Base-by-base conservation (phyloP, 2,888 invertebrate genomes). In the Caradrina kadenii region DNA sequence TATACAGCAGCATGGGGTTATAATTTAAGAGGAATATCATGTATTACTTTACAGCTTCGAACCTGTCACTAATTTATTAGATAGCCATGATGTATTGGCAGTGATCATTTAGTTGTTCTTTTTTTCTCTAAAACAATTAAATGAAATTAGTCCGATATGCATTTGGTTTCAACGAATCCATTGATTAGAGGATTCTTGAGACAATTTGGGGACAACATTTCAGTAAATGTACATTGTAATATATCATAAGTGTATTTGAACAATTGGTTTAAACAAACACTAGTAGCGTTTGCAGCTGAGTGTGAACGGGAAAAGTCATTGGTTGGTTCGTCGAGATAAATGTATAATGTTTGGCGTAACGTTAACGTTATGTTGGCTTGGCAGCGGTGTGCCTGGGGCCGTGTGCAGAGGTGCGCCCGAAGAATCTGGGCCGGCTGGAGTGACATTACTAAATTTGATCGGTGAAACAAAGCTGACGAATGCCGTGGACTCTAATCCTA, bases 381-480 rank as follows among this genome's bases (percentile, higher is more conserved):
- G 95, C 95, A 95, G 86, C 94, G 90, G 60, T 65, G 87, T 80
- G 79, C 74, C 86, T 93, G 90, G 95, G 91, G 95, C 95, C 95
- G 95, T 96, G 95, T 91, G 95, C 95, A 96, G 89, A 93, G 91
- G 92, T 92, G 88, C 91, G 93, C 89, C 87, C 88, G 85, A 89
- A 86, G 93, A 93, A 95, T 94, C 93, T 94, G 93, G 94, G 94
- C 89, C 95, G 94, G 83, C 95, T 96, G 95, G 95, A 96, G 94
- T 94, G 95, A 95, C 95, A 95, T 92, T 93, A 95, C 94, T 95
- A 95, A 94, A 94, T 95, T 94, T 94, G 94, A 95, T 93, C 93
- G 86, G 88, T 86, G 90, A 88, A 92, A 94, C 93, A 94, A 93
- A 93, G 91, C 92, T 90, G 85, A 88, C 87, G 89, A 91, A 92